Base-by-base conservation (phyloP, 2,797 vertebrate species). In the Harpagifer antarcticus region DNA sequence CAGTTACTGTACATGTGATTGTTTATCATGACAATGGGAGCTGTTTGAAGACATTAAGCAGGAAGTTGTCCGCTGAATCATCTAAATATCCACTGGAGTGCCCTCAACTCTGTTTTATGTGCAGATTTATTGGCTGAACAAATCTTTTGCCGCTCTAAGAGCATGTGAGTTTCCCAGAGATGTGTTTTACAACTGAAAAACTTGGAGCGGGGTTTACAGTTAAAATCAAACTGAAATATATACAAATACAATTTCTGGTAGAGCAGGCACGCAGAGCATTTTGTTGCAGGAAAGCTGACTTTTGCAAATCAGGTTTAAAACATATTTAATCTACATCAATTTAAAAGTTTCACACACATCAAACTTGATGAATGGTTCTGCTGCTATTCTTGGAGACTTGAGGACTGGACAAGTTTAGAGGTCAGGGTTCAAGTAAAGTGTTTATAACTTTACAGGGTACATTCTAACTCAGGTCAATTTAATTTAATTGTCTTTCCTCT, bases 351-450 rank as follows among this genome's bases (percentile, higher is more conserved):
- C 72, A 58, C 63, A 49, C 61, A 52, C 58, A 54, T 57, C 33
- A 40, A 16, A 56, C 58, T 56, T 80, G 77, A 84, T 67, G 77
- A 76, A 74, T 79, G 62, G 58, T 58, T 53, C 23, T 0, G 78
- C 48, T 53, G 78, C 79, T 89, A 69, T 86, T 85, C 65, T 79
- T 68, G 59, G 83, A 85, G 33, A 44, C 55, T 14, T 42, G 66
- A 57, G 49, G 63, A 49, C 27, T 8, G 52, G 14, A 59, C 68
- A 31, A 50, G 49, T 68, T 62, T 54, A 55, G 74, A 80, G 43
- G 75, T 8, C 59, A 68, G 42, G 27, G 81, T 59, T 79, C 66
- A 61, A 50, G 50, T 68, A 55, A 50, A 45, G 61, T 70, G 68
- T 68, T 77, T 50, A 5, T 73, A 69, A 74, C 64, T 70, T 58